Evolutionary conservation across 1,140 invertebrate genomes (phyloP).

Genomic region (Euura lappo): DNA sequence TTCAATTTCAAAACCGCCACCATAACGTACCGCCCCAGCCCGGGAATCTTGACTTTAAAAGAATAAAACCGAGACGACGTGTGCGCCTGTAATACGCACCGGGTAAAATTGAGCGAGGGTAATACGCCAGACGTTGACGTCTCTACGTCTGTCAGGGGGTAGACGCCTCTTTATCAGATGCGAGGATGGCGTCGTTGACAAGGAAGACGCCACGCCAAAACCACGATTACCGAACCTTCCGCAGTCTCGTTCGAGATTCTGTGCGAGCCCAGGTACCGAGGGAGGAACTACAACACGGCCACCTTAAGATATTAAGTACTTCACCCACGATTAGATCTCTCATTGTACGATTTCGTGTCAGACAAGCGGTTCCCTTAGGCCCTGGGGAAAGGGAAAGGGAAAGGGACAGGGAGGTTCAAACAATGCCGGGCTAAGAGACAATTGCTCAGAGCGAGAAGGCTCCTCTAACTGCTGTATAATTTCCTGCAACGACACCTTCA

Average conservation of each 20-base stretch:
- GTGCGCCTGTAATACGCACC: too few relatives aligned
- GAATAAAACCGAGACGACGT: too few relatives aligned
- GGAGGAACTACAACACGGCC: slow-evolving; percentile 22
- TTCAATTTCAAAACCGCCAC: not conserved
- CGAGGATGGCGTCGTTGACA: not conserved
- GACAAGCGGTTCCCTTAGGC: slow-evolving; percentile 53
- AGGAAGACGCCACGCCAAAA: not conserved
- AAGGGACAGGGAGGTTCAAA: slow-evolving; percentile 37
- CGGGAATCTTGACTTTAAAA: not conserved
- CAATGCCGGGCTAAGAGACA: slow-evolving; percentile 56
- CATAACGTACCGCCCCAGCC: not conserved
- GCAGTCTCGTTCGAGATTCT: not conserved
- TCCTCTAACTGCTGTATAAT: slow-evolving; percentile 63
- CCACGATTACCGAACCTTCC: not conserved
- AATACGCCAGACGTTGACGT: slow-evolving; percentile 5
- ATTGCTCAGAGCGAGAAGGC: slow-evolving; percentile 51
- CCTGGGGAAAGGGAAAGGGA: slow-evolving; percentile 30
- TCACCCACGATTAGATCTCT: slow-evolving; percentile 62
- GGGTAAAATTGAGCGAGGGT: not conserved
- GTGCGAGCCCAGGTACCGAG: not conserved
- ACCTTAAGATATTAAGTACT: slow-evolving; percentile 64
- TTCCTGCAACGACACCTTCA: slow-evolving; percentile 64
- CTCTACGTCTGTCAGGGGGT: not conserved
- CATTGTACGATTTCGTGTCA: slow-evolving; percentile 57
- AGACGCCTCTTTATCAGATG: not conserved